A percentile compares a stretch with the other conserved stretches of the same genome.
Evolutionary conservation across 1,140 invertebrate genomes (phyloP).

Genomic region (Diachasma alloeum): DNA sequence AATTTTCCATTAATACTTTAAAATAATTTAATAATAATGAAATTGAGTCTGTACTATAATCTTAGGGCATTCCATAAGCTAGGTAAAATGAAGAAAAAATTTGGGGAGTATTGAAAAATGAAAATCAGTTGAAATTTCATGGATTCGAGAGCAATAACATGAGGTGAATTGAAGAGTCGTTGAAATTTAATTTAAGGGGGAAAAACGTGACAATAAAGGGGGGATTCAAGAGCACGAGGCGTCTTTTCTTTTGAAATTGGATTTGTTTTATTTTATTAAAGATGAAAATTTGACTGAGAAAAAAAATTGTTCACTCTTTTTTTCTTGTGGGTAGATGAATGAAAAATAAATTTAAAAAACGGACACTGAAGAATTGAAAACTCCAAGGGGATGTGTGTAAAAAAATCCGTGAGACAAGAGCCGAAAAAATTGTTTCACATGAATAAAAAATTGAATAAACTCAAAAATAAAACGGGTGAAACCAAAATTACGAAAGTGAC

Average conservation of each 20-base stretch:
- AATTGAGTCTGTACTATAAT: constrained; percentile 47
- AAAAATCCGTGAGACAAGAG: constrained; percentile 37
- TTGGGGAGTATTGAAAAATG: constrained; percentile 23
- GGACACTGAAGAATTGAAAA: neutral
- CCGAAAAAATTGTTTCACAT: too few relatives aligned
- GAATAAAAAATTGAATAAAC: constrained; percentile 29
- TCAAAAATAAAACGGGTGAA: constrained; percentile 22
- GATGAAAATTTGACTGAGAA: constrained; percentile 15
- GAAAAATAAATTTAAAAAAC: neutral
- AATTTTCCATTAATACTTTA: constrained; percentile 9
- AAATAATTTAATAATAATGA: constrained; percentile 13
- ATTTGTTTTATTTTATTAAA: neutral
- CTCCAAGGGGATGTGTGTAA: neutral
- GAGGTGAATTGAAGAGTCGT: neutral
- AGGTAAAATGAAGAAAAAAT: constrained; percentile 36
- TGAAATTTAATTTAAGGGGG: neutral
- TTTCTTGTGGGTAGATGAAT: too few relatives aligned
- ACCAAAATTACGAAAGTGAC: constrained; percentile 42
- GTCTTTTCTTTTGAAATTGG: neutral
- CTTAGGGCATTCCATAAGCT: constrained; percentile 51
- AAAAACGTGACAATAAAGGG: constrained; percentile 36
- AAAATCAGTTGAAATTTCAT: constrained; percentile 24
- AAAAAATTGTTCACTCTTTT: neutral
- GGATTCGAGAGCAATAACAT: neutral
- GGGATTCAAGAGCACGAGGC: constrained; percentile 37